Percentiles rank a stretch among this genome's conserved stretches.
Conservation (phyloP, 53 echinoderm and acorn worm species). For the Apostichopus leukothele region DNA sequence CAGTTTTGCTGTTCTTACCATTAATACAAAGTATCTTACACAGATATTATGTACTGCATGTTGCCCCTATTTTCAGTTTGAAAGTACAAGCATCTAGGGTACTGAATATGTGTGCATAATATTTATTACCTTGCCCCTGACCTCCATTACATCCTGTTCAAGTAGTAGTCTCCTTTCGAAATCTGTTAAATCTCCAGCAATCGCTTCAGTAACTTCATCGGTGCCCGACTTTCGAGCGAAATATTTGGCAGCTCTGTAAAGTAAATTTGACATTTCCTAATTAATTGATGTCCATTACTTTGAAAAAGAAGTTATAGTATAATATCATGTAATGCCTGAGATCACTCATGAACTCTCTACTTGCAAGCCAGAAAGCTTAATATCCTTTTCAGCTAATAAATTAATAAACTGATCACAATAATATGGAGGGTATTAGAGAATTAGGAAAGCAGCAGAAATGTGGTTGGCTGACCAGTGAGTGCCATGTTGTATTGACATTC, state of each 20-base stretch:
- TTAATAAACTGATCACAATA: too few species aligned
- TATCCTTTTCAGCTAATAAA: too few species aligned
- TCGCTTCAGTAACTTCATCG: background rate
- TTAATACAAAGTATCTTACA: too few species aligned
- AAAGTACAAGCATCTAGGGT: too few species aligned
- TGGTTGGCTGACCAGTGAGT: too few species aligned
- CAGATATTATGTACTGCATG: too few species aligned
- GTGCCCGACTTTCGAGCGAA: background rate
- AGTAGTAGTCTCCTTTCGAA: background rate
- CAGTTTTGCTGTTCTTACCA: too few species aligned
- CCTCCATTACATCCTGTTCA: background rate
- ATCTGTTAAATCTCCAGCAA: background rate
- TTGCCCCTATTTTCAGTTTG: too few species aligned
- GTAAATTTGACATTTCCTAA: background rate
- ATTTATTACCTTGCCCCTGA: constrained; percentile 19
- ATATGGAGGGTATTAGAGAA: too few species aligned
- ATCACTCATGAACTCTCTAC: background rate
- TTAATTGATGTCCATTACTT: background rate
- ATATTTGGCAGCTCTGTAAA: background rate
- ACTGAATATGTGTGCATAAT: too few species aligned
- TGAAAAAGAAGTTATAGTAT: background rate
- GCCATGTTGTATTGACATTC: too few species aligned
- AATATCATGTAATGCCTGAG: background rate
- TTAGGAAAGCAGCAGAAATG: too few species aligned
- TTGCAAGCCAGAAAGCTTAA: background rate